Evolutionary conservation across 2,797 vertebrate species (phyloP).

Genomic region (Graptemys geographica): DNA sequence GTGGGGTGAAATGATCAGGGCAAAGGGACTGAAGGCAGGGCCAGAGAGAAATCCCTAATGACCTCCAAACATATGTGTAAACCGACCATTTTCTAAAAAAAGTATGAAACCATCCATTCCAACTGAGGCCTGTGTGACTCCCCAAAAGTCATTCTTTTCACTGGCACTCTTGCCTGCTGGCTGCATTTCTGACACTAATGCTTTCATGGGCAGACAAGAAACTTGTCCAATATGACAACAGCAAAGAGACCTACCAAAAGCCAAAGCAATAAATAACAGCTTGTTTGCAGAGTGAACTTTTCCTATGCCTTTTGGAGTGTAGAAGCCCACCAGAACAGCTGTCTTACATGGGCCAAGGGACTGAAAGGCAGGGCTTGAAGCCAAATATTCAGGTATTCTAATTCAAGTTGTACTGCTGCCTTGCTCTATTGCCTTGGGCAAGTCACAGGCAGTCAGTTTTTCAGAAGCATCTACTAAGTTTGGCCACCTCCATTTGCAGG

Average conservation of each 20-base stretch:
- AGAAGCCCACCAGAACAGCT: not conserved
- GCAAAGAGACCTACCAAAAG: not conserved
- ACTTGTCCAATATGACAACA: not conserved
- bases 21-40: not conserved
- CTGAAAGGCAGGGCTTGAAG: not conserved
- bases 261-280: not conserved
- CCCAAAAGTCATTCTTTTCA: not conserved
- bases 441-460: not conserved
- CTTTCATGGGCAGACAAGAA: not conserved
- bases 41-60: not conserved
- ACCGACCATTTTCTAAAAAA: not conserved
- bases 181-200: not conserved
- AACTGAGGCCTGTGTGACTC: not conserved
- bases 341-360: not conserved
- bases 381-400: not conserved
- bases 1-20: not conserved
- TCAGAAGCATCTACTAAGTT: not conserved
- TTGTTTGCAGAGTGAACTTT: not conserved
- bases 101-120: not conserved
- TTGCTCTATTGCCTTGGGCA: not conserved
- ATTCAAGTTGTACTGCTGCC: not conserved
- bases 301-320: not conserved
- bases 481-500: not conserved
- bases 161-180: not conserved
- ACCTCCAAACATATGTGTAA: not conserved